Conservation (phyloP, 2,113 vertebrate species). For the Menura novaehollandiae region DNA sequence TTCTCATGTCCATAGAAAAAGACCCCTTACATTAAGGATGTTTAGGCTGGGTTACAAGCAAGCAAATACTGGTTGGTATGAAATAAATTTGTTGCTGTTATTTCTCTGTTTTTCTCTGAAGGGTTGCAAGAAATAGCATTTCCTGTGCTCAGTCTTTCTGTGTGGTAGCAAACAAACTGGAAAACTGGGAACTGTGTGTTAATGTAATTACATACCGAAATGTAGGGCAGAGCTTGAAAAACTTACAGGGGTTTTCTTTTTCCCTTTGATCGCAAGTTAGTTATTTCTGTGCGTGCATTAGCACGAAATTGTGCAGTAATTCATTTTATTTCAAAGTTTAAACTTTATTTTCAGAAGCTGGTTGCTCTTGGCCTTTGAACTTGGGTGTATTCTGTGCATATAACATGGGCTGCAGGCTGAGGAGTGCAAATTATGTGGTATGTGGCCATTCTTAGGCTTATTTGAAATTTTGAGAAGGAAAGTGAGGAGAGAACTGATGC, state of each 20-base stretch:
- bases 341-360: not conserved
- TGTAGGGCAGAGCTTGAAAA: slow-evolving; percentile 7
- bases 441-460: not conserved
- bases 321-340: not conserved
- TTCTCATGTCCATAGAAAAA: not conserved
- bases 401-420: too few species aligned
- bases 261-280: not conserved
- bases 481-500: not conserved
- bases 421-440: fast-evolving
- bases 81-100: not conserved
- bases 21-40: not conserved
- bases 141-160: not conserved
- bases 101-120: not conserved
- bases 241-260: not conserved
- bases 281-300: not conserved
- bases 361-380: not conserved
- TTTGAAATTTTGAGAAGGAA: not conserved
- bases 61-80: not conserved
- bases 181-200: not conserved
- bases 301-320: not conserved
- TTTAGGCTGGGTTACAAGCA: not conserved
- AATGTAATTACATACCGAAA: not conserved
- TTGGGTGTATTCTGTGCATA: fast-evolving
- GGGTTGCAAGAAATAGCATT: not conserved
- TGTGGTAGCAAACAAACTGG: not conserved